Percentiles rank a stretch among this genome's conserved stretches.
Conservation (phyloP, 2,113 vertebrate genomes). For the Candoia aspera region DNA sequence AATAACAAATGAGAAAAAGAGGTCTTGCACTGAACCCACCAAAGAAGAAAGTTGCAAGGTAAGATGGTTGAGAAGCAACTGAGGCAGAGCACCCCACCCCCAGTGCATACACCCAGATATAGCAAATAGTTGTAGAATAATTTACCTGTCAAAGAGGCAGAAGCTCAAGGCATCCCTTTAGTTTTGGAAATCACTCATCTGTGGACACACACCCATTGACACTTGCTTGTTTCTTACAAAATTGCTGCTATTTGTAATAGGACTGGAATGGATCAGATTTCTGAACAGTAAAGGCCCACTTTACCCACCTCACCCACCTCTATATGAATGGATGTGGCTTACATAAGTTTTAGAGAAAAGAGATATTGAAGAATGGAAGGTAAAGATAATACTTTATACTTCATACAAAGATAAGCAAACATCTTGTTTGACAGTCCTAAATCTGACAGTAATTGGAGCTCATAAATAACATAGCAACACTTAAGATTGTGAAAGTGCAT, state of each 20-base stretch:
- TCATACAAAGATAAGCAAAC: background rate
- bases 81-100: background rate
- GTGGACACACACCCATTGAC: background rate
- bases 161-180: background rate
- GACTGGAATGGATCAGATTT: background rate
- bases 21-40: background rate
- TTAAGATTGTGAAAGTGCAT: background rate
- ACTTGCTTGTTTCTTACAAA: background rate
- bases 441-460: slow-evolving; percentile 5
- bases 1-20: background rate
- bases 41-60: background rate
- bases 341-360: background rate
- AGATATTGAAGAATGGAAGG: background rate
- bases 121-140: background rate
- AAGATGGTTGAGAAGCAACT: background rate
- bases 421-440: background rate
- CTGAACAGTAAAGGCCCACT: background rate
- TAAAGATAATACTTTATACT: background rate
- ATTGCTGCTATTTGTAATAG: background rate
- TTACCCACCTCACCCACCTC: no score
- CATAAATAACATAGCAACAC: background rate
- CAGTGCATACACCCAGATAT: background rate
- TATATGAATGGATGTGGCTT: background rate
- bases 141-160: background rate
- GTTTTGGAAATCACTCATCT: background rate